Conservation (phyloP, 2,797 vertebrate genomes). For the Enteromius unitaeniatus region DNA sequence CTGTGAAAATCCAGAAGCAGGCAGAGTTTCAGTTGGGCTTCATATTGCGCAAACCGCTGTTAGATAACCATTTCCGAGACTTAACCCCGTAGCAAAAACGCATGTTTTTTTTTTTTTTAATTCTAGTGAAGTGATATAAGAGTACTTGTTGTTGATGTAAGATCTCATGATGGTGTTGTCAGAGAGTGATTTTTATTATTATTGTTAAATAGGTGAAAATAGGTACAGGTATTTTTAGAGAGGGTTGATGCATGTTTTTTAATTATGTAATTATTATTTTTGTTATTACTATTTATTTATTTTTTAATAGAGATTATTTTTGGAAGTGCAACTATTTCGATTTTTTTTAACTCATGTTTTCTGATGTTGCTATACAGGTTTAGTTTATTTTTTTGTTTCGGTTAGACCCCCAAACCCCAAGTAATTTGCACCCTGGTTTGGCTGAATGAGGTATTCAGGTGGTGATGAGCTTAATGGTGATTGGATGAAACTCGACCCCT, state of each 20-base stretch:
- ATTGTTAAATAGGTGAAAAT: neutral
- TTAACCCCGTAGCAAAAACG: neutral
- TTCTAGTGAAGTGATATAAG: neutral
- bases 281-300: no score
- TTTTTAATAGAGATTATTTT: neutral
- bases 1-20: slow-evolving; percentile 12
- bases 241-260: neutral
- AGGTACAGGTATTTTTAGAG: neutral
- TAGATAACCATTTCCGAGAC: neutral
- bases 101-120: neutral
- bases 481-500: slow-evolving; percentile 13
- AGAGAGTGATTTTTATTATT: neutral
- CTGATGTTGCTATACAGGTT: no score
- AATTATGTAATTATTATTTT: no score
- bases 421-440: neutral
- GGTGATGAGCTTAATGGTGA: slow-evolving; percentile 12
- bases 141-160: neutral
- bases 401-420: neutral
- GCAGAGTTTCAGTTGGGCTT: neutral
- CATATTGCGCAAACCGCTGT: neutral
- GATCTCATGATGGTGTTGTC: neutral
- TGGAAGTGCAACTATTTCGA: neutral
- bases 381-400: no score
- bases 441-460: slow-evolving; percentile 23
- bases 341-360: neutral